Base-by-base conservation (phyloP, 2,888 invertebrate genomes). In the Erynnis tages region DNA sequence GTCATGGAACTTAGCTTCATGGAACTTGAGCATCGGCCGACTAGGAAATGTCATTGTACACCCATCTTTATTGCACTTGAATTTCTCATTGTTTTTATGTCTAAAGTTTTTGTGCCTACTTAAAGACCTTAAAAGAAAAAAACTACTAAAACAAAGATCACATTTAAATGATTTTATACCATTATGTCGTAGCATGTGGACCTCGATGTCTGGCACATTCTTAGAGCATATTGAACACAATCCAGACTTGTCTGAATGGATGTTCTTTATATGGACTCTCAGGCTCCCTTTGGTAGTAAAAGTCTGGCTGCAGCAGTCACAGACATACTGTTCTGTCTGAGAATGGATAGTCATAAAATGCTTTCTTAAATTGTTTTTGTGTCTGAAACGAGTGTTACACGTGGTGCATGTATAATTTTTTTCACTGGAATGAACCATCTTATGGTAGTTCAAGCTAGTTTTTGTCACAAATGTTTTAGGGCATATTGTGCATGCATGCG, bases 231-330 rank as follows among this genome's bases (percentile, higher is more conserved):
- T 60, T 1, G 66, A 73, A 61, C 91, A 92, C 32, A 79, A 70
- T 8, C 91, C 91, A 0, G 91, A 91, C 54, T 90, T 81, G 43
- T 90, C 89, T 0, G 91, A 91, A 58, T 91, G 91, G 54, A 84
- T 81, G 8, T 82, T 82, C 52, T 82, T 82, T 37, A 90, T 87
- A 55, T 92, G 92, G 0, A 79, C 76, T 58, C 86, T 90, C 16
- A 91, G 66, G 56, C 90, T 91, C 2, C 90, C 91, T 57, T 90
- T 90, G 1, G 73, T 55, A 53, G 72, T 76, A 57, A 91, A 92
- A 34, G 80, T 84, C 25, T 71, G 65, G 0, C 80, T 81, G 56
- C 88, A 89, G 45, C 82, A 65, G 52, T 80, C 81, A 55, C 89
- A 89, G 10, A 86, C 67, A 64, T 75, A 81, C 2, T 68, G 67